These are phyloP conservation scores for Leptobrachium leishanense DNA, from an alignment of 2,113 vertebrate species.

Conservation along the genomic window DNA sequence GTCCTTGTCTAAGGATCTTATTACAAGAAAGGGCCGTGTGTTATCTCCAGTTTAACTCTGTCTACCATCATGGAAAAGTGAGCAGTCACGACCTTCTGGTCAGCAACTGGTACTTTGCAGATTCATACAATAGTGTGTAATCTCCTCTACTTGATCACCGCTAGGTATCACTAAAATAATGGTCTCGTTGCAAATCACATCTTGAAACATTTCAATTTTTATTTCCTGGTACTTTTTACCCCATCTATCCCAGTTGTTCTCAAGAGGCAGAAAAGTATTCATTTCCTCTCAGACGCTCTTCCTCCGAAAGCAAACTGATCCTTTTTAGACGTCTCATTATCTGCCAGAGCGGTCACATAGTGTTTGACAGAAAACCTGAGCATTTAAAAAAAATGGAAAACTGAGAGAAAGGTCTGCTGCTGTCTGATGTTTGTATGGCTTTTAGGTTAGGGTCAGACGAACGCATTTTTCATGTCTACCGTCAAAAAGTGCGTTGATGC, in stretches of 20 bases:
- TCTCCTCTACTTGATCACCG: background rate
- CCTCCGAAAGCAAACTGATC: conserved; percentile 15
- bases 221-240: background rate
- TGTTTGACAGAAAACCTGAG: too few relatives aligned
- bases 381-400: too few relatives aligned
- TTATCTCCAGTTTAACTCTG: background rate
- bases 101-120: background rate
- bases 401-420: too few relatives aligned
- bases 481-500: too few relatives aligned
- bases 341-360: too few relatives aligned
- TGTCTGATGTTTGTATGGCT: too few relatives aligned
- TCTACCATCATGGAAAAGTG: too few relatives aligned
- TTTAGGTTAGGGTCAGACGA: too few relatives aligned
- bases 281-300: background rate
- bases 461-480: too few relatives aligned
- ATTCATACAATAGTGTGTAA: background rate
- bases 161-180: background rate
- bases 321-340: conserved; percentile 25
- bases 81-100: background rate
- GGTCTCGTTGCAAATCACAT: background rate
- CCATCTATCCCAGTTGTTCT: background rate
- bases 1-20: too few relatives aligned
- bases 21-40: background rate
- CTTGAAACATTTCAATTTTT: background rate
- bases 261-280: conserved; percentile 1